These are phyloP conservation scores for Aulostomus chinensis DNA, from an alignment of 2,797 vertebrate genomes.

Conservation along the genomic window DNA sequence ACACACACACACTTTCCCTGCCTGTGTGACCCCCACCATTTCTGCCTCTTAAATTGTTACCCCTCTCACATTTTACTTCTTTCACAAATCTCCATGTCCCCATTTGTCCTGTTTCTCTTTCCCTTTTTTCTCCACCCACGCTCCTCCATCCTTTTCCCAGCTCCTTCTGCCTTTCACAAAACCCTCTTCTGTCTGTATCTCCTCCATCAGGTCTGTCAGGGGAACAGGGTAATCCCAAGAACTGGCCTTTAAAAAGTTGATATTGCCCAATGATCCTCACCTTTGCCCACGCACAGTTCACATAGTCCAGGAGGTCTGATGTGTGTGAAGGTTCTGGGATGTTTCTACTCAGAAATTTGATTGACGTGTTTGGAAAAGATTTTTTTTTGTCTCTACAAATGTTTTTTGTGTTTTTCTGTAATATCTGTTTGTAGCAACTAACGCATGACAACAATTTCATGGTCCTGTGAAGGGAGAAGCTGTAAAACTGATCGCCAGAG, in stretches of 20 bases:
- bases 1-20: conserved; percentile 10
- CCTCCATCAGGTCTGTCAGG: conserved; percentile 32
- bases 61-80: conserved; percentile 41
- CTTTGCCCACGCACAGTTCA: conserved; percentile 41
- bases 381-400: too few relatives aligned
- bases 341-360: too few relatives aligned
- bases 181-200: conserved; percentile 22
- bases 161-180: conserved; percentile 8
- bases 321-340: conserved; percentile 24
- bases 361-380: too few relatives aligned
- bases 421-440: neutral
- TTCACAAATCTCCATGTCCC: conserved; percentile 3
- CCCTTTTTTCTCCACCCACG: conserved; percentile 11
- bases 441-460: neutral
- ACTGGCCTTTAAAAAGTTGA: conserved; percentile 20
- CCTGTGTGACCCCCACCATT: conserved; percentile 23
- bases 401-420: neutral
- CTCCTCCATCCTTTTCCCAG: conserved; percentile 4
- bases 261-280: conserved; percentile 49
- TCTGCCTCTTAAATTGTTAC: conserved; percentile 32
- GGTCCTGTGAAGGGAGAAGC: neutral
- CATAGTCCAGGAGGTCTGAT: conserved; percentile 27
- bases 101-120: conserved; percentile 13
- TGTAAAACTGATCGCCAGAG: neutral
- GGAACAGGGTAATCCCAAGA: conserved; percentile 27